Evolutionary conservation across 2,888 invertebrate genomes (phyloP).

Genomic region (Scaptomyza reducta): DNA sequence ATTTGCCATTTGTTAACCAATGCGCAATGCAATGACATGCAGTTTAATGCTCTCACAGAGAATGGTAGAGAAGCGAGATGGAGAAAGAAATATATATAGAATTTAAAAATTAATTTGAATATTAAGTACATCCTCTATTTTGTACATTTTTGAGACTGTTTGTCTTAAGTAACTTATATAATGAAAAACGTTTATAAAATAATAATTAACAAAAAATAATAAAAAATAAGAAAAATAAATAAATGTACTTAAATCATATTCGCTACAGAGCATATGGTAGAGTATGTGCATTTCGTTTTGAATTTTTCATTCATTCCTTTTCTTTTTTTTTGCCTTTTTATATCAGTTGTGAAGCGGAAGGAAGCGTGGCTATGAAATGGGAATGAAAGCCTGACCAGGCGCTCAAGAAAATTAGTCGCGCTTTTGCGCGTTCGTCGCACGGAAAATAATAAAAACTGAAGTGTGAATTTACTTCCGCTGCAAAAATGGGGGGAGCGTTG

Average conservation of each 20-base stretch:
- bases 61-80: neutral
- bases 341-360: slow-evolving; percentile 40
- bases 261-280: neutral
- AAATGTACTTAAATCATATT: too few species aligned
- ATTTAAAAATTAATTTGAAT: too few species aligned
- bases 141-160: too few species aligned
- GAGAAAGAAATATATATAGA: neutral
- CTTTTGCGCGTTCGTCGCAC: slow-evolving; percentile 57
- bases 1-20: slow-evolving; percentile 51
- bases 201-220: too few species aligned
- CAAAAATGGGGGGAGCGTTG: slow-evolving; percentile 60
- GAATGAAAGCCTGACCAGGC: slow-evolving; percentile 27
- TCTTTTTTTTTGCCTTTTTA: slow-evolving; percentile 10
- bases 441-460: slow-evolving; percentile 76
- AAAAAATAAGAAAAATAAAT: too few species aligned
- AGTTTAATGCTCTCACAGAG: neutral
- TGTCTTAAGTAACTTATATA: too few species aligned
- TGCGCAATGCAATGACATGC: slow-evolving; percentile 16
- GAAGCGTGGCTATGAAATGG: slow-evolving; percentile 25
- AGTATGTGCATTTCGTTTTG: neutral
- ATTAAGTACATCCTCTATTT: too few species aligned
- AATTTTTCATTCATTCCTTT: neutral
- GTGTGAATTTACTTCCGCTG: slow-evolving; percentile 76
- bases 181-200: too few species aligned
- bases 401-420: slow-evolving; percentile 74